Base-by-base conservation (phyloP, 2,797 vertebrate genomes). In the Pangasius sanitwongsei region DNA sequence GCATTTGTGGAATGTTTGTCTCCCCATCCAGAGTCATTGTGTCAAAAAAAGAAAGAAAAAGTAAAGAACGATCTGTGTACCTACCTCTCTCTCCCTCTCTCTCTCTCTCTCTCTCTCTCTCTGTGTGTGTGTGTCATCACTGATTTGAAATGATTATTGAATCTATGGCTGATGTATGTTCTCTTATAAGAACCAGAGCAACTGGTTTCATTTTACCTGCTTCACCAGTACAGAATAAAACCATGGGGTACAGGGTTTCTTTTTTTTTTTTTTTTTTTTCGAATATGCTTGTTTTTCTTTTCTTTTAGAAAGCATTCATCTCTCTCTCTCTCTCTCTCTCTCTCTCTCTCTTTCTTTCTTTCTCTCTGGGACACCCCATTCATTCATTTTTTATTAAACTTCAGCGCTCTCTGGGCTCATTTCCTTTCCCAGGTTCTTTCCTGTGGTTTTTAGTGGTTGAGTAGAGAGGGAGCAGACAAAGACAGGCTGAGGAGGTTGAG, bases 301-400 rank as follows among this genome's bases (percentile, higher is more conserved):
- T 92, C 87, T 91, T 92, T 93, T 53, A 83, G 59, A 89, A 89
- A 91, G 89, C 86, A 85, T 87, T 91, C 87, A 92, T 92, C 92
- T 94, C 92, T 88, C 28, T 77, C 88, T 41, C 65, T 74, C 70
- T 84, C 83, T 85, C 92, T 92, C 92, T 90, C 61, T 80, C 83
- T 89, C 90, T 92, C 93, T 89, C 78, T 85, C 78, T 90, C 89
- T 87, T 93, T 92, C 92, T 91, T 84, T 86, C 84, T 89, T 90
- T 92, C 93, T 96, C 94, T 94, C 92, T 89, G 93, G 94, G 95
- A 96, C 95, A 96, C 96, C 95, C 95, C 96, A 96, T 96, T 95
- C 94, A 96, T 96, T 96, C 94, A 94, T 95, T 94, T 95, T 96
- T 96, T 96, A 96, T 97, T 97, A 96, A 97, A 96, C 95, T 95